A percentile compares a stretch with the other conserved stretches of the same genome.
phyloP scores from a whole-genome alignment of 2,113 vertebrate species.

The Melierax canorus region DNA sequence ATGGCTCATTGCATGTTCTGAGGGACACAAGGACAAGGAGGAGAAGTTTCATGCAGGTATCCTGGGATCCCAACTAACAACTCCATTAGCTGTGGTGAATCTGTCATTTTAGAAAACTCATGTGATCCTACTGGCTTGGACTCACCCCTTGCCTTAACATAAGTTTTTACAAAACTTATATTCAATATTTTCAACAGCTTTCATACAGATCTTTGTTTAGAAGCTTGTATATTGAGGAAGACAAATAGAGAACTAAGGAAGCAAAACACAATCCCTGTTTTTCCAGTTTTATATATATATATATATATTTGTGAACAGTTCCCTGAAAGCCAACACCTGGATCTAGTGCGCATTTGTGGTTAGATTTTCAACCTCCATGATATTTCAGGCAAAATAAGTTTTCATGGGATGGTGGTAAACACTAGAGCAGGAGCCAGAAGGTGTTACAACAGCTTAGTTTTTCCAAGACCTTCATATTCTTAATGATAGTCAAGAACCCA shows the following conservation, averaged over 20 bases:
- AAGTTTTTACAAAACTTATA: neutral
- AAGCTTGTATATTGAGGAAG: neutral
- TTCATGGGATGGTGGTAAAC: neutral
- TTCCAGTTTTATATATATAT: neutral
- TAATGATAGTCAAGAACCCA: neutral
- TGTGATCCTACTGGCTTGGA: neutral
- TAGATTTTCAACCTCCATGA: neutral
- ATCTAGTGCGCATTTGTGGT: neutral
- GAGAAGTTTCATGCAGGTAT: neutral
- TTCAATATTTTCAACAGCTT: neutral
- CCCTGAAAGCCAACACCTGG: neutral
- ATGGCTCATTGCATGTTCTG: neutral
- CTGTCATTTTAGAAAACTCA: neutral
- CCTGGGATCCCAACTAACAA: neutral
- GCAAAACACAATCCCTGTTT: neutral
- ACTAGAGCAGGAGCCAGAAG: neutral
- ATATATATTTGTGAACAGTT: neutral
- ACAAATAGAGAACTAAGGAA: neutral
- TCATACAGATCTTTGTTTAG: neutral
- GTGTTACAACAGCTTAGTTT: neutral
- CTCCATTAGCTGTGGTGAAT: neutral
- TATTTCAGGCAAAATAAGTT: neutral
- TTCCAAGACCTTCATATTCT: neutral
- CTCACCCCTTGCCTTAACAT: fast-evolving
- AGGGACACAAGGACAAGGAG: neutral